Conservation (phyloP, 2,113 vertebrate species). For the Notarius lentiginosus region DNA sequence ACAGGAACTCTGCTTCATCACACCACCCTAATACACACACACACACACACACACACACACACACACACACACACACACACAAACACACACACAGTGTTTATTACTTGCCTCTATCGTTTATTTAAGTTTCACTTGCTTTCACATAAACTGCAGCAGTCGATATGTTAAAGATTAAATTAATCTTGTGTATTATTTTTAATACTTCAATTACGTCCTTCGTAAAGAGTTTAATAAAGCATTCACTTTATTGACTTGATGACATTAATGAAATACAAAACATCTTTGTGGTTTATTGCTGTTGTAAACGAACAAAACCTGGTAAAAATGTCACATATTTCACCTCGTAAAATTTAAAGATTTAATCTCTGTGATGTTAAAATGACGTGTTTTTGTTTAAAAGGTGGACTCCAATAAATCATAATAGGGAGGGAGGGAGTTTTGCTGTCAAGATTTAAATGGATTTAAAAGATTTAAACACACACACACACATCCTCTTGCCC, state of each 20-base stretch:
- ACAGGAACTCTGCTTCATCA: background rate
- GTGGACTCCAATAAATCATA: background rate
- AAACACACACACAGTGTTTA: background rate
- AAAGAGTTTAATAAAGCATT: background rate
- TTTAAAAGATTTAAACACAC: background rate
- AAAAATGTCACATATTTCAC: background rate
- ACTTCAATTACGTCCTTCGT: background rate
- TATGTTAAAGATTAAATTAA: background rate
- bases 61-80: background rate
- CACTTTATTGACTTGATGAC: background rate
- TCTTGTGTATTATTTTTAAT: background rate
- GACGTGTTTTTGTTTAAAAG: constrained; percentile 1
- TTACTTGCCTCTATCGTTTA: background rate
- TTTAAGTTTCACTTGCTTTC: background rate
- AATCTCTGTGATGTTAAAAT: background rate
- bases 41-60: too few species aligned
- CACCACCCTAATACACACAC: background rate
- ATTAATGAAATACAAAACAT: constrained; percentile 9
- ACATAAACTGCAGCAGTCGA: background rate
- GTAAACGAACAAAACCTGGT: background rate
- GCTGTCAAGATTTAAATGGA: background rate
- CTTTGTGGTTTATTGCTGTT: background rate
- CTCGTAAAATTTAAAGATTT: background rate
- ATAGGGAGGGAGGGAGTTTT: background rate
- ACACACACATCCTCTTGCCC: background rate